Evolutionary conservation across 2,888 invertebrate species (phyloP), one percentile per base, ranked within the genome.

Genomic region (Cerceris rybyensis): DNA sequence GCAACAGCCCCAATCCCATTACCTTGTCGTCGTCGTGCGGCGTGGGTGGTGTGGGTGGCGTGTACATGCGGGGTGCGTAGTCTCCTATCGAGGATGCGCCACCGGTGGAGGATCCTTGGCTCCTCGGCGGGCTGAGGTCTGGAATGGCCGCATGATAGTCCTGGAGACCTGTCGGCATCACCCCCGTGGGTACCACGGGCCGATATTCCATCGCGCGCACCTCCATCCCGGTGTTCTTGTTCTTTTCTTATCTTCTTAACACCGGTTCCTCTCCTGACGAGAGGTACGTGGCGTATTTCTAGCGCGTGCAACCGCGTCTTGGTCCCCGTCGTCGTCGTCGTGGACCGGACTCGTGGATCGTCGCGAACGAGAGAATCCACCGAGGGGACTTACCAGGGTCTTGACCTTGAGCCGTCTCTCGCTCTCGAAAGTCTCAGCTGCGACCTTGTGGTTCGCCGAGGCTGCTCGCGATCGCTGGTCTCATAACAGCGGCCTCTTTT

Each of bases 141-240:
- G 92, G 92, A 71, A 92, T 91, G n/a, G 91, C 89, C 72, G 92
- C 91, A 86, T 92, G 92, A 86, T 92, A 92, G 85, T 92, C 92
- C 87, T 91, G 92, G 71, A 92, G 87, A 70, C 90, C 89, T 68
- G 90, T 87, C 52, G 90, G 89, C 69, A 89, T 93, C 69, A 86
- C 71, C 92, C 90, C 93, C 88, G 89, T 92, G 89, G 92, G 93
- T 87, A 90, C 91, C 89, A 90, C 91, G 88, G 94, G 94, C 75
- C 94, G 93, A 86, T 94, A 94, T 88, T 94, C 94, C 91, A 94
- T 93, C 69, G 94, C 92, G 78, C 94, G 93, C 82, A 94, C 94
- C 91, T 94, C 94, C 94, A 94, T 94, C 85, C 88, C 93, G 89
- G 87, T 86, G 42, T 55, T 13, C 7, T 13, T 14, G 14, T 16